A percentile compares a stretch with the other conserved stretches of the same genome.
Conservation (phyloP, 2,888 invertebrate genomes). For the Phoronis australis region DNA sequence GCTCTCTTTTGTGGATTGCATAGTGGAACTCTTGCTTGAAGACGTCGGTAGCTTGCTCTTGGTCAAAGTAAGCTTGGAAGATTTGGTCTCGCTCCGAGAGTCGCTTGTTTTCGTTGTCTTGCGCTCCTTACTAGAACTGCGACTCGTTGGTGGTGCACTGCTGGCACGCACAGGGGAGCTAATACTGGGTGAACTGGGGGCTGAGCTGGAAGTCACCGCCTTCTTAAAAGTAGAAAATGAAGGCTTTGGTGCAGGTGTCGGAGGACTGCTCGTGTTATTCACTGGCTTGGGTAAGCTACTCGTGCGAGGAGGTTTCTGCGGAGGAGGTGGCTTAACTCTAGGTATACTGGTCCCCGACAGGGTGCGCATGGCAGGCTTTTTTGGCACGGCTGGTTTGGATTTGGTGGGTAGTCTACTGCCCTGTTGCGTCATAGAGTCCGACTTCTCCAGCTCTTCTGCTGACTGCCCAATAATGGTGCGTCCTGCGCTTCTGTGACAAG, state of each 20-base stretch:
- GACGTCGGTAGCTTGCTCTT: slow-evolving; percentile 26
- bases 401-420: slow-evolving; percentile 12
- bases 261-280: slow-evolving; percentile 7
- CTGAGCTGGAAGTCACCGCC: not conserved
- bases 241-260: slow-evolving; percentile 3
- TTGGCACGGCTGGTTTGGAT: slow-evolving; percentile 17
- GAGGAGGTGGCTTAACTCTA: slow-evolving; percentile 26
- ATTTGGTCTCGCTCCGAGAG: slow-evolving; percentile 15
- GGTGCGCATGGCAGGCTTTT: not conserved
- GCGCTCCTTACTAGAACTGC: slow-evolving; percentile 14
- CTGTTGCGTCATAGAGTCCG: not conserved
- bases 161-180: slow-evolving; percentile 10
- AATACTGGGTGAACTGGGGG: not conserved
- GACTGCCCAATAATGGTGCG: not conserved
- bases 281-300: slow-evolving; percentile 6
- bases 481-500: slow-evolving; percentile 2
- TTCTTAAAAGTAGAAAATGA: no score
- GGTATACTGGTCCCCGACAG: not conserved
- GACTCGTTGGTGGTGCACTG: slow-evolving; percentile 14
- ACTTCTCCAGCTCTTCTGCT: not conserved
- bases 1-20: slow-evolving; percentile 17
- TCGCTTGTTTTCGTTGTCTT: slow-evolving; percentile 17
- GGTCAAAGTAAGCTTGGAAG: not conserved
- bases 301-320: slow-evolving; percentile 23
- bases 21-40: slow-evolving; percentile 4